Evolutionary conservation across 2,797 vertebrate species (phyloP), one percentile per base, ranked within the genome.

Genomic region (Leptoclinus maculatus): DNA sequence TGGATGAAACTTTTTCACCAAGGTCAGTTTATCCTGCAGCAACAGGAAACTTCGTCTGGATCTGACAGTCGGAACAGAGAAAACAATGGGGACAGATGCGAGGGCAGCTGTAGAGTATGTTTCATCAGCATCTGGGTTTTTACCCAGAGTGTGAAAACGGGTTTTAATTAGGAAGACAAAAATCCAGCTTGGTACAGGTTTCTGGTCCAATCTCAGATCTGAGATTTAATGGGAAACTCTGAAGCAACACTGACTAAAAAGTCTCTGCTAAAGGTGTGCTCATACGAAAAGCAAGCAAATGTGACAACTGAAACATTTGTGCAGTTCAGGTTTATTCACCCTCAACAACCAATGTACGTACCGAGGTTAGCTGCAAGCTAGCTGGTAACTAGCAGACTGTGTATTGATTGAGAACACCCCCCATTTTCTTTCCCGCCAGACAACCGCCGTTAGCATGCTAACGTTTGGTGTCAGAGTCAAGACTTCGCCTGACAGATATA

Each of bases 91-190:
- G 78, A 69, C 83, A 87, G 82, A 82, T 80, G 84, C 2, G 64
- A 58, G 66, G 56, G 47, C 83, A 65, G 54, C 38, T 62, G 66
- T 0, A 4, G 34, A 32, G 23, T 9, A 43, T 0, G 14, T 74
- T 66, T 76, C 59, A 71, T 53, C 74, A 62, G 43, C 79, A 76
- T 87, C 84, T 78, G 81, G 83, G 78, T 64, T 76, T 74, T 13
- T n/a, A 71, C 14, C 27, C 3, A 58, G 29, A 38, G 47, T 38
- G 23, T 27, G 25, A 80, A 41, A 74, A 39, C 0, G 0, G 49
- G 13, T 83, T 80, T 82, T 78, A 82, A 85, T 87, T 71, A 85
- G 27, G n/a, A 32, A 41, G 8, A 59, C n/a, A 43, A 41, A 56
- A 57, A 34, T 51, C 3, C 23, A 32, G 25, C 45, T 41, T 36